Evolutionary conservation across 2,888 invertebrate species (phyloP).

Genomic region (Beris morrisii): DNA sequence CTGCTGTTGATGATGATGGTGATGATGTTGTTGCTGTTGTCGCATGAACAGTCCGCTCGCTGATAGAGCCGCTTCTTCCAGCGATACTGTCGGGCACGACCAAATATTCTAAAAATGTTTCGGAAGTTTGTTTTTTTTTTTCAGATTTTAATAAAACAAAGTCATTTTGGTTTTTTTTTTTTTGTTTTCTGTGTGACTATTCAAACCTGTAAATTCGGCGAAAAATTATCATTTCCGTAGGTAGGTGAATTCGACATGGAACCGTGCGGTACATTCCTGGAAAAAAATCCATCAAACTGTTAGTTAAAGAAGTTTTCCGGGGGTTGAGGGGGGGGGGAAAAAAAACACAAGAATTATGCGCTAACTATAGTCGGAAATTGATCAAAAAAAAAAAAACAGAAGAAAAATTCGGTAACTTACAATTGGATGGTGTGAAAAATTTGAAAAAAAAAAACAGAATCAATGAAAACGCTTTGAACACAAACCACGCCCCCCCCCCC

Average conservation of each 20-base stretch:
- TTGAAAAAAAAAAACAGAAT: no score
- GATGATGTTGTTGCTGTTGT: constrained; percentile 9
- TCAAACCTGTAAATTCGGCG: constrained; percentile 45
- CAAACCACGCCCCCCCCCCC: no score
- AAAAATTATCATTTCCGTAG: constrained; percentile 45
- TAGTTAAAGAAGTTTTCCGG: neutral
- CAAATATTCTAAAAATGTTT: constrained; percentile 41
- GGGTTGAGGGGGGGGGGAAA: no score
- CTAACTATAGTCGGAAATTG: neutral
- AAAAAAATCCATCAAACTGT: neutral
- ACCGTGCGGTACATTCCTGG: constrained; percentile 40
- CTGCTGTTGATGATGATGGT: neutral
- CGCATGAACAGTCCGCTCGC: constrained; percentile 4
- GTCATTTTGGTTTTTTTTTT: neutral
- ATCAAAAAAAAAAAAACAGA: no score
- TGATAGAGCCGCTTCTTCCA: constrained; percentile 41
- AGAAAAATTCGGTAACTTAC: no score
- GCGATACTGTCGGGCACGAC: constrained; percentile 41
- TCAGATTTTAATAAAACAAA: no score
- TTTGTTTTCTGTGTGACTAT: neutral
- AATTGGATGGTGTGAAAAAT: no score
- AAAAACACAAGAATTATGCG: neutral
- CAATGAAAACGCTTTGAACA: no score
- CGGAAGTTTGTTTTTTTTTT: neutral
- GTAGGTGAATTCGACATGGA: constrained; percentile 46